Base-by-base conservation (phyloP, 2,888 invertebrate genomes). In the Smittia aterrima region DNA sequence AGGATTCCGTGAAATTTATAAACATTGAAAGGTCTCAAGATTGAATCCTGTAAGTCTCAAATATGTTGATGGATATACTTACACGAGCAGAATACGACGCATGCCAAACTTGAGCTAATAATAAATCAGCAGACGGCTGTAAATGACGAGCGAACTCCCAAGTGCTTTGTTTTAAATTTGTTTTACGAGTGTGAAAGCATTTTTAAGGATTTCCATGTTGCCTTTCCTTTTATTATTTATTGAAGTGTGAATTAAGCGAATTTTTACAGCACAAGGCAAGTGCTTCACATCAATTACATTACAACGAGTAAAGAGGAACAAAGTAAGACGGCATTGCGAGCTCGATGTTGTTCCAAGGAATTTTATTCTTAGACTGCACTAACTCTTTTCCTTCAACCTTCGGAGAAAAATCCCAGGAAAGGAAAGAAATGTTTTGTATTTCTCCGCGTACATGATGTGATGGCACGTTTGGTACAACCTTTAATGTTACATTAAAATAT, bases 401-500 rank as follows among this genome's bases (percentile, higher is more conserved):
- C 6, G 9, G 38, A 38, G 4, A 7, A 9, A 7, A 7, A 38
- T 9, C 4, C 38, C 6, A 38, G 58, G 9, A 18, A 47, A 47
- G 11, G 58, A 58, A 13, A 22, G 58, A 58, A 58, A 47, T 47
- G 16, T 58, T 58, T 58, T 13, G 11, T 18, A 22, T 3, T 47
- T 22, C 16, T 47, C 47, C 7, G 58, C 22, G 3, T 13, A 58
- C 58, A 58, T 7, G 58, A n/a, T 16, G n/a, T 47, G 20, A 58
- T 58, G 58, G 58, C 58, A 58, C 58, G 58, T 58, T 58, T 58
- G 58, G 20, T 58, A 22, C 13, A 58, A 20, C 20, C 58, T 41
- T 41, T 68, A 68, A 41, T 68, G 47, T 47, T 41, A 68, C 32
- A 41, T 41, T 47, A 68, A 68, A 68, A 68, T 68, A 68, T 68